phyloP scores from a whole-genome alignment of 2,797 vertebrate genomes.

The Darevskia mixta region DNA sequence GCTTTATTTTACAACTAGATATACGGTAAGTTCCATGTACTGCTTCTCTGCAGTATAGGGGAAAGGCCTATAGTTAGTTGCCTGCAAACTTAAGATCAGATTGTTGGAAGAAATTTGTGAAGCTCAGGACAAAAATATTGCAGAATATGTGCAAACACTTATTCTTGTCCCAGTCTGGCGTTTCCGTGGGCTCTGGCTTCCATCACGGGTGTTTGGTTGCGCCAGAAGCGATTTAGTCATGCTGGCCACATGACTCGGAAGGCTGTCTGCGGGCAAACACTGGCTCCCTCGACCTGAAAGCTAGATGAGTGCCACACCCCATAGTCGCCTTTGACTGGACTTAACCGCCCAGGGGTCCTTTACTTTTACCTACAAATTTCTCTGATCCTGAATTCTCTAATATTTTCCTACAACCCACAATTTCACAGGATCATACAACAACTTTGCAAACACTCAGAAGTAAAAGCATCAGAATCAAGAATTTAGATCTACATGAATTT shows the following conservation, averaged over 20 bases:
- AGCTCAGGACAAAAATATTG: slow-evolving; percentile 17
- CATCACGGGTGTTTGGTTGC: too few relatives aligned
- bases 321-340: too few relatives aligned
- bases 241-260: too few relatives aligned
- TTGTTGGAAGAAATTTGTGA: neutral
- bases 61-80: neutral
- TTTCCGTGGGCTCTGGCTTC: neutral
- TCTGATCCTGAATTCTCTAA: neutral
- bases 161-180: neutral
- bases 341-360: too few relatives aligned
- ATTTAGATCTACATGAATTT: neutral
- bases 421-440: neutral
- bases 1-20: neutral
- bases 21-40: neutral
- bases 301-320: too few relatives aligned
- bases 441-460: neutral
- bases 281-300: too few relatives aligned
- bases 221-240: too few relatives aligned
- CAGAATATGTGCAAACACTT: neutral
- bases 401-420: neutral
- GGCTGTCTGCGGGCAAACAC: too few relatives aligned
- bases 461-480: neutral
- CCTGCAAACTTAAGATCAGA: slow-evolving; percentile 35
- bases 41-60: neutral
- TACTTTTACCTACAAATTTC: neutral